Base-by-base conservation (phyloP, 2,888 invertebrate genomes). In the Euzetes globulus region DNA sequence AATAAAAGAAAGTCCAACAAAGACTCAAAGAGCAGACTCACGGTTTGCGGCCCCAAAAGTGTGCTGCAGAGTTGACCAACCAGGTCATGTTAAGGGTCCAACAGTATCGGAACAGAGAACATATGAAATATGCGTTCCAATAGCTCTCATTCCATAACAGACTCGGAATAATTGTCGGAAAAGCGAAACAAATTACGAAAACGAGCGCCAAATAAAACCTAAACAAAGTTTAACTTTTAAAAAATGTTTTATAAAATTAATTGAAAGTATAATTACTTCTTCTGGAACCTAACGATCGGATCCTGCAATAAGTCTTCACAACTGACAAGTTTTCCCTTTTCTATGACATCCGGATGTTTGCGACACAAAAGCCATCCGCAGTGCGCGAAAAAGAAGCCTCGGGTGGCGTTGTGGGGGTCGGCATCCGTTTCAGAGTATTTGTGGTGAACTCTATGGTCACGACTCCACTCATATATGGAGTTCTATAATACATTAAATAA, bases 21-120 rank as follows among this genome's bases (percentile, higher is more conserved):
- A 33, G 47, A 33, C n/a, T 25, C 6, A 55, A n/a, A n/a, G n/a
- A n/a, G n/a, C n/a, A n/a, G n/a, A 55, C 13, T 29, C 74, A 96
- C 0, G 96, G 95, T 81, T 89, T 89, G 79, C 89, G 88, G n/a
- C 95, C 95, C 88, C 90, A 94, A 86, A 92, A 88, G 83, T 96
- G 96, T 0, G 96, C 95, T 15, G 91, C 90, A 82, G 93, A 94
- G 83, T 96, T 96, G n/a, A 96, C 94, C 80, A 90, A 88, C 87
- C 91, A 97, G 0, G 96, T 96, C 78, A 92, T 90, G 83, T 97
- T 93, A 11, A 97, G 86, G 0, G 91, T 91, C 77, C 89, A 85
- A 73, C 89, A 89, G 84, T 94, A 96, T 71, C 96, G 87, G 78
- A 89, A 86, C 77, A 92, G 88, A 1, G 87, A 86, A 80, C 90